Conservation (phyloP, 2,113 vertebrate genomes). For the Pseudorectes ferrugineus region DNA sequence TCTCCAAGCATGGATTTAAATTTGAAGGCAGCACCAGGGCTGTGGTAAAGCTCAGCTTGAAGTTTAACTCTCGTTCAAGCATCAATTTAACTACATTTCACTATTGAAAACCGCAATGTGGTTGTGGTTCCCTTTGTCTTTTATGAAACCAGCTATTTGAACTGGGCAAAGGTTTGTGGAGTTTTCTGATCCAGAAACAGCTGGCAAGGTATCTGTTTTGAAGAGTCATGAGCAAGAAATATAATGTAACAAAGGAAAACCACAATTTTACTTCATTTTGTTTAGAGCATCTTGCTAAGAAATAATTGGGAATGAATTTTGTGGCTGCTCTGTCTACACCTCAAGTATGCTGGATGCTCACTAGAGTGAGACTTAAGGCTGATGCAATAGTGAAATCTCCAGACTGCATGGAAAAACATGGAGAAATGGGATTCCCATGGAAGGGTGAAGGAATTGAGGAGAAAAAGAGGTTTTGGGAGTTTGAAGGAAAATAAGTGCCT, state of each 20-base stretch:
- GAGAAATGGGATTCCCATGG: background rate
- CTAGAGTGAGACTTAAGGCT: background rate
- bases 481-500: background rate
- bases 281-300: background rate
- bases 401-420: background rate
- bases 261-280: background rate
- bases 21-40: background rate
- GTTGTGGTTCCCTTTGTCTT: conserved; percentile 14
- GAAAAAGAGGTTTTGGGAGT: background rate
- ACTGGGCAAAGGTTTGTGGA: background rate
- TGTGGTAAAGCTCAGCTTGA: background rate
- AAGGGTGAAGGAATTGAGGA: background rate
- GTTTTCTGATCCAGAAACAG: background rate
- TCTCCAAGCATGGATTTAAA: background rate
- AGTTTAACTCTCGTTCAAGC: background rate
- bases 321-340: background rate
- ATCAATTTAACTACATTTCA: background rate
- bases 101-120: background rate
- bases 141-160: background rate
- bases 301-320: background rate
- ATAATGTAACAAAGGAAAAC: background rate
- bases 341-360: background rate
- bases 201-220: background rate
- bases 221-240: background rate
- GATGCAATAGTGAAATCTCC: background rate